Evolutionary conservation across 1,140 invertebrate genomes (phyloP), one percentile per base, ranked within the genome.

Genomic region (Conus ventricosus): DNA sequence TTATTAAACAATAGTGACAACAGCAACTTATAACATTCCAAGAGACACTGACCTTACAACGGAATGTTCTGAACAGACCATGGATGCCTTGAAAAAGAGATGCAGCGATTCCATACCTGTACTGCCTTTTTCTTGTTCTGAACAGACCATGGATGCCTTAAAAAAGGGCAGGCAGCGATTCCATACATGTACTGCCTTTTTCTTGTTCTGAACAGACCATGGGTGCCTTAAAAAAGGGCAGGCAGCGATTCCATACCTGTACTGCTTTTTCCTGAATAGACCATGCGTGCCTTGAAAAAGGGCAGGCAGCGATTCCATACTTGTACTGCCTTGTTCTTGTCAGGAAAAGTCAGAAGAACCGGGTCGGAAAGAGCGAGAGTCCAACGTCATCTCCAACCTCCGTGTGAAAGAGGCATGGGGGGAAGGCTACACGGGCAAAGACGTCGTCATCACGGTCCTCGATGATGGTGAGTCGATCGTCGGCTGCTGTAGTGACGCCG

Each of bases 361-460:
- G 27, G n/a, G 75, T 39, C 23, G 75, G 51, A 39, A 27, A 27
- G 27, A 51, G 51, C 78, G 78, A 10, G 27, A 53, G n/a, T 20
- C 8, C 5, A 13, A 8, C 5, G 78, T 39, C 20, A 7, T 10
- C 27, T 25, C 39, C 7, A 51, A 85, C 60, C 55, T 85, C 23
- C 20, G n/a, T 1, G 97, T 99, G 60, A 96, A 96, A 1, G 97
- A 98, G 2, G 99, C 98, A 0, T 99, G 98, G 98, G 96, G 97
- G 90, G 97, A 97, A 95, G 98, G 98, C 0, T 98, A 98, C 94
- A 99, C 98, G 0, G 99, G 99, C n/a, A 98, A 98, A 95, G 98
- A 98, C 15, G 96, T 98, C 0, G 98, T 99, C 0, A 97, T 99
- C 10, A 98, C 98, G 25, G 98, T 99, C 92, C 95, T 99, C 15